Evolutionary conservation across 2,888 invertebrate species (phyloP).

Genomic region (Perizoma flavofasciatum): DNA sequence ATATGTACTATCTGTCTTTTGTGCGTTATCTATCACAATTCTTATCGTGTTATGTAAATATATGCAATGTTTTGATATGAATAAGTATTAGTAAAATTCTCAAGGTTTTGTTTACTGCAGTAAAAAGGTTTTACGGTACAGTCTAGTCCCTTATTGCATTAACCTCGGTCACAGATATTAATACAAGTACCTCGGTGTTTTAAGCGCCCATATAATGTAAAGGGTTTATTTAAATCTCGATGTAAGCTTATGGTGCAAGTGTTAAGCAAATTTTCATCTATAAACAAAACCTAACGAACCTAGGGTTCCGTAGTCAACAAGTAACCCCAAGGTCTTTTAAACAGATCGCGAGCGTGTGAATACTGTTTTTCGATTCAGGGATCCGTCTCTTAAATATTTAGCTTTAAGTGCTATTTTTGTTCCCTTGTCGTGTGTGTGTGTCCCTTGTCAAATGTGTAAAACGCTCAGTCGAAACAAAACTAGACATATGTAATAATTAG

Average conservation of each 20-base stretch:
- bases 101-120: slow-evolving; percentile 34
- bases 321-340: too few species aligned
- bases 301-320: too few species aligned
- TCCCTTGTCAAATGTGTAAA: too few species aligned
- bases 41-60: slow-evolving; percentile 13
- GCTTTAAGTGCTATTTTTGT: too few species aligned
- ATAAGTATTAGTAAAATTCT: slow-evolving; percentile 10
- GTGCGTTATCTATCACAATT: slow-evolving; percentile 18
- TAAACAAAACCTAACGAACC: too few species aligned
- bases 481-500: too few species aligned
- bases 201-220: slow-evolving; percentile 35
- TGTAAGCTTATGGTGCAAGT: slow-evolving; percentile 9
- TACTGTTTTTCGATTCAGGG: too few species aligned
- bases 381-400: too few species aligned
- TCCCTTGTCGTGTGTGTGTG: too few species aligned
- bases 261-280: too few species aligned
- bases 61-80: slow-evolving; percentile 7
- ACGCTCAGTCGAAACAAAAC: too few species aligned
- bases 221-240: slow-evolving; percentile 43
- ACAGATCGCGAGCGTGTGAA: too few species aligned
- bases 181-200: slow-evolving; percentile 41
- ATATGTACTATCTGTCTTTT: slow-evolving; percentile 5
- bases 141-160: slow-evolving; percentile 47
- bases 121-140: slow-evolving; percentile 39
- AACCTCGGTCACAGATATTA: slow-evolving; percentile 38